phyloP scores from a whole-genome alignment of 1,140 invertebrate species.

The Penaeus chinensis region DNA sequence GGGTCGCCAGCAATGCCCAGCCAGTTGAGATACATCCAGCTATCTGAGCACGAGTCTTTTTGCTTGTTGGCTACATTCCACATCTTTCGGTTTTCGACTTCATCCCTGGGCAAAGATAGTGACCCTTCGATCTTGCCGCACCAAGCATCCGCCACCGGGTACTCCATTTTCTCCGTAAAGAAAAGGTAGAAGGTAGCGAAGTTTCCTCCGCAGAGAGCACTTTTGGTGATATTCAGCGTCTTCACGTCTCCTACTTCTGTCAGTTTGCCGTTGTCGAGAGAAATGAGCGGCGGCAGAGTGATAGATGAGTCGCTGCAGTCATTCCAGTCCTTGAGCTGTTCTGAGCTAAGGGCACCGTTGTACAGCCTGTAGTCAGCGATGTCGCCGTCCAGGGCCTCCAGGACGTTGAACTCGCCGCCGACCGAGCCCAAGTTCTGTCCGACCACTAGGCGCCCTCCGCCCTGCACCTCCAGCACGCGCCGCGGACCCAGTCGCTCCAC shows the following conservation, averaged over 20 bases:
- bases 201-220: not conserved
- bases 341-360: too few species aligned
- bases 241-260: constrained; percentile 9
- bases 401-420: too few species aligned
- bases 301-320: too few species aligned
- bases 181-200: constrained; percentile 37
- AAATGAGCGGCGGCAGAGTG: too few species aligned
- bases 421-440: too few species aligned
- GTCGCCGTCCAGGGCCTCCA: too few species aligned
- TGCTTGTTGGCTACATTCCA: constrained; percentile 13
- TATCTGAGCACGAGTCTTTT: constrained; percentile 39
- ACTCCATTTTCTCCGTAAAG: constrained; percentile 40
- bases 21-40: constrained; percentile 47
- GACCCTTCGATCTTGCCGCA: constrained; percentile 39
- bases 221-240: not conserved
- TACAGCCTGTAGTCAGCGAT: too few species aligned
- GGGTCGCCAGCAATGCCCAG: constrained; percentile 24
- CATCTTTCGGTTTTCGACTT: constrained; percentile 14
- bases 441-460: too few species aligned
- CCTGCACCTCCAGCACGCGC: too few species aligned
- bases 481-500: too few species aligned
- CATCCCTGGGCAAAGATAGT: constrained; percentile 22
- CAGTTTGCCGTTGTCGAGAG: not conserved
- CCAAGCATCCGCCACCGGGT: constrained; percentile 28
- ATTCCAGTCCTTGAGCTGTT: too few species aligned